Evolutionary conservation across 1,140 invertebrate genomes (phyloP).

Genomic region (Diploscapter pachys): DNA sequence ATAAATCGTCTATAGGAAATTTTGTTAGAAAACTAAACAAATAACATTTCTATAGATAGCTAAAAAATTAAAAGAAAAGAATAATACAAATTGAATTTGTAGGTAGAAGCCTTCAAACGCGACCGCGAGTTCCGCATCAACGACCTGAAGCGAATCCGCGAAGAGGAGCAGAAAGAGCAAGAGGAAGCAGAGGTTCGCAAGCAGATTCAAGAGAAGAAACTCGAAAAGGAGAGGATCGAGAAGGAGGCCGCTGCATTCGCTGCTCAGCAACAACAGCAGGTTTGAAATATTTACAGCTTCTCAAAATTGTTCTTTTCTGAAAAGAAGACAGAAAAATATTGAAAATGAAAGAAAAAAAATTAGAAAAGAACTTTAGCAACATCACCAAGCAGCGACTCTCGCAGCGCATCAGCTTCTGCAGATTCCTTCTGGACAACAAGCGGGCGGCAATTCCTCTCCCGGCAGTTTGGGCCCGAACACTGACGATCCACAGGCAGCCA

Average conservation of each 20-base stretch:
- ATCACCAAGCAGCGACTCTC: too few relatives aligned
- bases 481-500: too few relatives aligned
- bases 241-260: constrained; percentile 26
- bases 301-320: background rate
- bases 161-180: constrained; percentile 50
- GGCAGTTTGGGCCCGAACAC: too few relatives aligned
- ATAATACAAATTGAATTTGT: constrained; percentile 26
- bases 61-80: background rate
- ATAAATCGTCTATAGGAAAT: too few relatives aligned
- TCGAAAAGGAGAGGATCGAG: constrained; percentile 36
- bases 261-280: constrained; percentile 13
- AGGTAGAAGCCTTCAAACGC: constrained; percentile 52
- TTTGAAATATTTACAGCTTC: background rate
- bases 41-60: constrained; percentile 24
- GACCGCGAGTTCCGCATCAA: constrained; percentile 50
- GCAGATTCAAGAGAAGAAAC: constrained; percentile 36
- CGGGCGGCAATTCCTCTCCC: too few relatives aligned
- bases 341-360: too few relatives aligned
- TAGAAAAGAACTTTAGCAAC: too few relatives aligned
- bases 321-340: background rate
- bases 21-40: constrained; percentile 6
- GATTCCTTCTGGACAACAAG: too few relatives aligned
- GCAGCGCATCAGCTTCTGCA: too few relatives aligned
- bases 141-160: constrained; percentile 50
- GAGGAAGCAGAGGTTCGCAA: constrained; percentile 51